phyloP scores from a whole-genome alignment of 1,140 invertebrate genomes.

The Drosophila leontia region DNA sequence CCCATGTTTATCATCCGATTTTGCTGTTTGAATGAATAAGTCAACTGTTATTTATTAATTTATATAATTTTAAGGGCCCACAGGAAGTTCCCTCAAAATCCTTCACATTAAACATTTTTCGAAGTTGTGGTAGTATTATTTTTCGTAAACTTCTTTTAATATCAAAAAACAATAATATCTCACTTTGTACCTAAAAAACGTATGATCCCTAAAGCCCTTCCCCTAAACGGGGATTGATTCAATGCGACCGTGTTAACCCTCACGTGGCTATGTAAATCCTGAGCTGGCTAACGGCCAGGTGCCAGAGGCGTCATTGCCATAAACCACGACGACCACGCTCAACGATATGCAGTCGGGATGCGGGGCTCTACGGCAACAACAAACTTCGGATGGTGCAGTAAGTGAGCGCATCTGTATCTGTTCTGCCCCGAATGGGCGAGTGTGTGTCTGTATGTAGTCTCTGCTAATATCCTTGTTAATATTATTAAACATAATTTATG shows the following conservation, averaged over 20 bases:
- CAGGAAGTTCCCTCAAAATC: no score
- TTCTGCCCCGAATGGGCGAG: constrained; percentile 7
- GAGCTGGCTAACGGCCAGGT: constrained; percentile 19
- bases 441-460: constrained; percentile 52
- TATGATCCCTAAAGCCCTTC: background rate
- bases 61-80: no score
- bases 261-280: constrained; percentile 37
- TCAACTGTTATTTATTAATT: no score
- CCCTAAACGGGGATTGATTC: constrained; percentile 14
- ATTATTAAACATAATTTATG: constrained; percentile 85
- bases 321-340: constrained; percentile 44
- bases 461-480: constrained; percentile 85
- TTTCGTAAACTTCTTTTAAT: no score
- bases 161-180: no score
- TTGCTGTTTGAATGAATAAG: no score
- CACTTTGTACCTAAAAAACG: background rate
- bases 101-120: no score
- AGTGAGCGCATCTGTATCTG: constrained; percentile 43
- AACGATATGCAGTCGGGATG: constrained; percentile 40
- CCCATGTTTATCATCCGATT: no score
- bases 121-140: no score
- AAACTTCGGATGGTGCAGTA: constrained; percentile 50
- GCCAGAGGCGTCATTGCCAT: constrained; percentile 34
- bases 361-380: constrained; percentile 18
- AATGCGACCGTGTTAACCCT: constrained; percentile 33